These are phyloP conservation scores for Diaperis boleti DNA, from an alignment of 2,888 invertebrate genomes.

Conservation along the genomic window DNA sequence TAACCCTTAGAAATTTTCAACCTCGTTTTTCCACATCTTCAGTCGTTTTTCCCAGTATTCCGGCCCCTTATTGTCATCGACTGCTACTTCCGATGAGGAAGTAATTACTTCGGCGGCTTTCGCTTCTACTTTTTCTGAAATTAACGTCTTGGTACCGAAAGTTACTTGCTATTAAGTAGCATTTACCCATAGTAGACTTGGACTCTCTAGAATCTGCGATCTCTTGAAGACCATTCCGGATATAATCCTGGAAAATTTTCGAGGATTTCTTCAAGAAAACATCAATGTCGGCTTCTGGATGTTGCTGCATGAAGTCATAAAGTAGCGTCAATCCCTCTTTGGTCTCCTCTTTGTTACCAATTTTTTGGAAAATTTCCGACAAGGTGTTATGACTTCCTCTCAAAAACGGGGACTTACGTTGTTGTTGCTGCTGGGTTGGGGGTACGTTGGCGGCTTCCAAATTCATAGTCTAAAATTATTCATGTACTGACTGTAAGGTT, in stretches of 20 bases:
- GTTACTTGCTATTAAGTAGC: too few species aligned
- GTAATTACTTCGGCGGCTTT: constrained; percentile 43
- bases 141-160: background rate
- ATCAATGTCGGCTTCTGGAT: constrained; percentile 88
- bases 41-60: constrained; percentile 60
- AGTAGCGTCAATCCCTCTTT: constrained; percentile 84
- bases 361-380: constrained; percentile 90
- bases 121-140: constrained; percentile 47
- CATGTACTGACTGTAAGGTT: background rate
- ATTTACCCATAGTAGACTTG: constrained; percentile 47
- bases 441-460: constrained; percentile 67
- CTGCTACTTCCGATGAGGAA: constrained; percentile 4
- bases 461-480: constrained; percentile 65
- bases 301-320: constrained; percentile 83
- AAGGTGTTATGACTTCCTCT: constrained; percentile 87
- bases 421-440: constrained; percentile 57
- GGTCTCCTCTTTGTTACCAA: constrained; percentile 89
- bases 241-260: constrained; percentile 88
- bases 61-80: constrained; percentile 44
- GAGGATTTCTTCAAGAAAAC: constrained; percentile 87
- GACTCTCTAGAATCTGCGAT: constrained; percentile 66
- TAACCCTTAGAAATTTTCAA: background rate
- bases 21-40: constrained; percentile 55
- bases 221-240: constrained; percentile 79
- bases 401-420: constrained; percentile 69